These are phyloP conservation scores for Glomeris maerens DNA, from an alignment of 1,140 invertebrate species.

Conservation along the genomic window DNA sequence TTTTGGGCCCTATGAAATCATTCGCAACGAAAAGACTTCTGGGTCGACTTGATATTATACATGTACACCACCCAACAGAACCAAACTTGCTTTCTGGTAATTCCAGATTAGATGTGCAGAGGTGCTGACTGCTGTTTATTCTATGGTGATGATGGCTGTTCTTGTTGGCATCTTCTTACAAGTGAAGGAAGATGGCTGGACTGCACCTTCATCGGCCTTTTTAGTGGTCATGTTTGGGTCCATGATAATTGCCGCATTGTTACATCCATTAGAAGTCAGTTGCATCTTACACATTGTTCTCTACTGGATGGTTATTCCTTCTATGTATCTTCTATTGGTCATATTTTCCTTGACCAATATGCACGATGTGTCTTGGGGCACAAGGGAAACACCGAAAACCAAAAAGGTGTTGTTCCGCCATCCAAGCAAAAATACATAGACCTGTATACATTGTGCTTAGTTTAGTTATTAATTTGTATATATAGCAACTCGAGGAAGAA, in stretches of 20 bases:
- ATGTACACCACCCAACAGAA: too few relatives aligned
- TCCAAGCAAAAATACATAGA: too few relatives aligned
- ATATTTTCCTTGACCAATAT: constrained; percentile 83
- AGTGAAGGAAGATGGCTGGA: constrained; percentile 57
- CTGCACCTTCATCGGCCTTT: constrained; percentile 64
- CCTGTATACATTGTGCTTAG: too few relatives aligned
- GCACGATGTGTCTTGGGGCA: constrained; percentile 82
- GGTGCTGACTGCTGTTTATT: constrained; percentile 60
- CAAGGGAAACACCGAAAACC: too few relatives aligned
- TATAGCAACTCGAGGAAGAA: too few relatives aligned
- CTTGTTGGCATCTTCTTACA: constrained; percentile 71
- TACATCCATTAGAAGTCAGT: constrained; percentile 70
- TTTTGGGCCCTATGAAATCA: too few relatives aligned
- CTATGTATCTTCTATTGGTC: constrained; percentile 83
- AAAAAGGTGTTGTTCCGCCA: too few relatives aligned
- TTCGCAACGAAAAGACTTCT: too few relatives aligned
- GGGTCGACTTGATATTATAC: too few relatives aligned
- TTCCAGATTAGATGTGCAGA: constrained; percentile 47
- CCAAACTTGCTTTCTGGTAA: too few relatives aligned
- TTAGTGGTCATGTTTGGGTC: constrained; percentile 46
- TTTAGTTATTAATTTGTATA: too few relatives aligned
- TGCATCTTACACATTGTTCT: constrained; percentile 62
- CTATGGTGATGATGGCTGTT: constrained; percentile 83
- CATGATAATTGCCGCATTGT: constrained; percentile 50
- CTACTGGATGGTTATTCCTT: constrained; percentile 82